phyloP scores from a whole-genome alignment of 1,140 invertebrate genomes.

The Bombus vancouverensis region DNA sequence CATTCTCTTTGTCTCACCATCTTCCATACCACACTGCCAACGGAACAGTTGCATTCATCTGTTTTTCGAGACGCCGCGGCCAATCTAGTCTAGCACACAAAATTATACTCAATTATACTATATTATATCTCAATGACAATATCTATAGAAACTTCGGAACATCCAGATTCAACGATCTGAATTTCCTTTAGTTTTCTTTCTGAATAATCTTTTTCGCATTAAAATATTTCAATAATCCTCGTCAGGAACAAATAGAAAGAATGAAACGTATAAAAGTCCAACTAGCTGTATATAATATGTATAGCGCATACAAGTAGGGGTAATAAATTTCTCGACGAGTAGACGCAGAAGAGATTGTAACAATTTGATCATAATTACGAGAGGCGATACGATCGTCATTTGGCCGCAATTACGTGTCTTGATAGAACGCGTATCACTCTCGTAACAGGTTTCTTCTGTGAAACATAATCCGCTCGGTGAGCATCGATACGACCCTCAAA shows the following conservation, averaged over 20 bases:
- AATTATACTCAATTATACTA: too few relatives aligned
- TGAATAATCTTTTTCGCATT: neutral
- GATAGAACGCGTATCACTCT: neutral
- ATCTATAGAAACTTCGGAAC: neutral
- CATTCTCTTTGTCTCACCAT: too few relatives aligned
- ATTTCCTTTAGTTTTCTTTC: neutral
- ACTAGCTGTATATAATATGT: too few relatives aligned
- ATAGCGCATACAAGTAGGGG: neutral
- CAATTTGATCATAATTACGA: slow-evolving; percentile 4
- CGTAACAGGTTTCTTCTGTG: slow-evolving; percentile 7
- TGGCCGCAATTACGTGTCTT: slow-evolving; percentile 11
- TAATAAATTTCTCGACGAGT: neutral
- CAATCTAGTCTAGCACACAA: too few relatives aligned
- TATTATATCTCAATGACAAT: too few relatives aligned
- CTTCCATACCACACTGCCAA: too few relatives aligned
- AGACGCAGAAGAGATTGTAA: neutral
- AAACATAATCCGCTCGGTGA: slow-evolving; percentile 9
- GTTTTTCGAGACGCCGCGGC: too few relatives aligned
- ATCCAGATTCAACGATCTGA: neutral
- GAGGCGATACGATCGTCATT: slow-evolving; percentile 21
- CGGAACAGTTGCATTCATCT: too few relatives aligned
- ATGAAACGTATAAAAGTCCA: neutral
- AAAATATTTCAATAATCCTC: neutral
- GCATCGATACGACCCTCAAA: neutral
- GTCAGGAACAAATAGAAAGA: neutral